phyloP scores from a whole-genome alignment of 2,888 invertebrate species.

The Pollenia labialis region DNA sequence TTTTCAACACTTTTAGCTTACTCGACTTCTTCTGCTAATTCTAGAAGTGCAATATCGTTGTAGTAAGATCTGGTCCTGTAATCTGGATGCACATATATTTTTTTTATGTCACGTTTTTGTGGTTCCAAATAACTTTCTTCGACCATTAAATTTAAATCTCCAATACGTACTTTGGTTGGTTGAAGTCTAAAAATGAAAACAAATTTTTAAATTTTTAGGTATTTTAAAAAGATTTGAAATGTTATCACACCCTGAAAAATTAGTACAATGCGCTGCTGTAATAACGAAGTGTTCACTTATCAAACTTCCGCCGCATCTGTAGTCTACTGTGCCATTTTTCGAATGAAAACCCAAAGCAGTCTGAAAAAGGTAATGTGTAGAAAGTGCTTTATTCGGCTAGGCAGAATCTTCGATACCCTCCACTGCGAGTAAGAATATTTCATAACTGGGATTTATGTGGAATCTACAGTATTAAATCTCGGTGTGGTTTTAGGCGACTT shows the following conservation, averaged over 20 bases:
- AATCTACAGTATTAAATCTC: too few relatives aligned
- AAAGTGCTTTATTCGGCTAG: background rate
- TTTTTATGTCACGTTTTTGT: slow-evolving; percentile 77
- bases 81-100: slow-evolving; percentile 77
- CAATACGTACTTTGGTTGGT: slow-evolving; percentile 80
- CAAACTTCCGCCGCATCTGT: slow-evolving; percentile 83
- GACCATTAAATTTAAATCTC: slow-evolving; percentile 79
- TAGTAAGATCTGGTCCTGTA: slow-evolving; percentile 78
- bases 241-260: slow-evolving; percentile 77
- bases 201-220: background rate
- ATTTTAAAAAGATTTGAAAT: background rate
- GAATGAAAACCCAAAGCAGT: slow-evolving; percentile 78
- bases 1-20: slow-evolving; percentile 73
- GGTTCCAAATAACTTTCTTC: slow-evolving; percentile 77
- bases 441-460: background rate
- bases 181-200: slow-evolving; percentile 71
- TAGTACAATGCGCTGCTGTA: slow-evolving; percentile 82
- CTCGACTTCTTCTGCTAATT: slow-evolving; percentile 77
- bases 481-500: background rate
- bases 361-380: slow-evolving; percentile 68
- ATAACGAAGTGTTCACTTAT: slow-evolving; percentile 81
- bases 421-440: too few relatives aligned
- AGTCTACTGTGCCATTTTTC: slow-evolving; percentile 75
- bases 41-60: slow-evolving; percentile 80
- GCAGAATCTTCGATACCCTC: too few relatives aligned